Conservation (phyloP, 2,888 invertebrate genomes). For the Epistrophe grossulariae region DNA sequence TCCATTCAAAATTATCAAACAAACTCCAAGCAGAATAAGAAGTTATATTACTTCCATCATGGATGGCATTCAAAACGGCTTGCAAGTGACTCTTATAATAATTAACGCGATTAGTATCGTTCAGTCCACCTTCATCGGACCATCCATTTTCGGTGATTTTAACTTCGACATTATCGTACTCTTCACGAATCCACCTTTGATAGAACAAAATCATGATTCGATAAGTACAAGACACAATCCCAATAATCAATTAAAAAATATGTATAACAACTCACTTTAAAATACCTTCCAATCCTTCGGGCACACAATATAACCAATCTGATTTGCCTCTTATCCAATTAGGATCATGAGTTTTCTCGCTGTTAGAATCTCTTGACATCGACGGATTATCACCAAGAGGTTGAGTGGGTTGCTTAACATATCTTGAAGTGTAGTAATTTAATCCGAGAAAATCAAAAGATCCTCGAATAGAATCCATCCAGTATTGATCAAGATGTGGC, state of each 20-base stretch:
- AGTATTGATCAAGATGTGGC: constrained; percentile 70
- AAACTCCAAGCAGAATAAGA: constrained; percentile 80
- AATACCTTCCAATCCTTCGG: constrained; percentile 67
- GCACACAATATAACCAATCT: constrained; percentile 78
- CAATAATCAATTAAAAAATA: no score
- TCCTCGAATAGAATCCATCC: constrained; percentile 76
- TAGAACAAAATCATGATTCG: not conserved
- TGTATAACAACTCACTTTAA: constrained; percentile 69
- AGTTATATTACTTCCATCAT: constrained; percentile 79
- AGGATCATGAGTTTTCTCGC: constrained; percentile 76
- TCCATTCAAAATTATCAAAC: constrained; percentile 81
- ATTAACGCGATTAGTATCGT: constrained; percentile 81
- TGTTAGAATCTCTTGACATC: constrained; percentile 84
- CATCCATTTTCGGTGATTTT: constrained; percentile 87
- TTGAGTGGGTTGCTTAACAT: constrained; percentile 74
- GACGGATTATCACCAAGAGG: constrained; percentile 83
- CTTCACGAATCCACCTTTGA: constrained; percentile 85
- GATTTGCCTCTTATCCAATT: constrained; percentile 79
- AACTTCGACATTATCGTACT: constrained; percentile 85
- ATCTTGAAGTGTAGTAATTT: constrained; percentile 79
- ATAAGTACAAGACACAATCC: no score
- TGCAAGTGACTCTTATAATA: constrained; percentile 79
- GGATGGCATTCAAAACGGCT: constrained; percentile 78
- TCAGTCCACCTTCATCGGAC: constrained; percentile 77
- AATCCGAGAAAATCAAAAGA: constrained; percentile 79